phyloP scores from a whole-genome alignment of 30 jellyfish, hydroid and myxozoan genomes.

The Clytia hemisphaerica region DNA sequence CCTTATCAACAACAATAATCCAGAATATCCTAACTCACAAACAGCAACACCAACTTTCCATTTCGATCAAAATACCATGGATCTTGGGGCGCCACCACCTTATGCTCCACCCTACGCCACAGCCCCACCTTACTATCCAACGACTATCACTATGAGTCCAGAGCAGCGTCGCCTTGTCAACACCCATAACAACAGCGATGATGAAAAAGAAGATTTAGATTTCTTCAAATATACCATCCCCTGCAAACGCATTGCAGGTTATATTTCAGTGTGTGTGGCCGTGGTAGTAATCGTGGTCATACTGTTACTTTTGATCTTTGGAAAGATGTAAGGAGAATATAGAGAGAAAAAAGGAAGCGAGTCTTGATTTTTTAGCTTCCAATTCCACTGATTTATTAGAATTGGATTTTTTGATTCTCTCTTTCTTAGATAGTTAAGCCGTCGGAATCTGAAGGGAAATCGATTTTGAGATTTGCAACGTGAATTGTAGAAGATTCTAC shows the following conservation, averaged over 20 bases:
- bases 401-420: background rate
- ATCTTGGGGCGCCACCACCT: too few relatives aligned
- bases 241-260: conserved; percentile 17
- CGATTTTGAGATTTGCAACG: background rate
- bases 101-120: too few relatives aligned
- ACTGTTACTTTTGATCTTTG: conserved; percentile 13
- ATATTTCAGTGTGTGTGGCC: background rate
- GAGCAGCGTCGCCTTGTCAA: too few relatives aligned
- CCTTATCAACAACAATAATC: too few relatives aligned
- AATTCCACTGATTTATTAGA: background rate
- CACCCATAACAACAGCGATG: too few relatives aligned
- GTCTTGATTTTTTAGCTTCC: background rate
- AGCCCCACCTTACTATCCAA: too few relatives aligned
- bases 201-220: conserved; percentile 18
- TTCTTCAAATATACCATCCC: conserved; percentile 23
- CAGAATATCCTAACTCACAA: too few relatives aligned
- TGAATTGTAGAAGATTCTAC: background rate
- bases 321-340: conserved; percentile 6
- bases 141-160: too few relatives aligned
- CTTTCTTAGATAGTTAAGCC: background rate
- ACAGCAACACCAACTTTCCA: too few relatives aligned
- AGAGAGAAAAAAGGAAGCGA: too few relatives aligned
- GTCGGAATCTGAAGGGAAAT: too few relatives aligned
- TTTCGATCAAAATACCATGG: too few relatives aligned
- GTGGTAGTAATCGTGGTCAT: background rate